Conservation (phyloP, 2,797 vertebrate species). For the Loriculus beryllinus region DNA sequence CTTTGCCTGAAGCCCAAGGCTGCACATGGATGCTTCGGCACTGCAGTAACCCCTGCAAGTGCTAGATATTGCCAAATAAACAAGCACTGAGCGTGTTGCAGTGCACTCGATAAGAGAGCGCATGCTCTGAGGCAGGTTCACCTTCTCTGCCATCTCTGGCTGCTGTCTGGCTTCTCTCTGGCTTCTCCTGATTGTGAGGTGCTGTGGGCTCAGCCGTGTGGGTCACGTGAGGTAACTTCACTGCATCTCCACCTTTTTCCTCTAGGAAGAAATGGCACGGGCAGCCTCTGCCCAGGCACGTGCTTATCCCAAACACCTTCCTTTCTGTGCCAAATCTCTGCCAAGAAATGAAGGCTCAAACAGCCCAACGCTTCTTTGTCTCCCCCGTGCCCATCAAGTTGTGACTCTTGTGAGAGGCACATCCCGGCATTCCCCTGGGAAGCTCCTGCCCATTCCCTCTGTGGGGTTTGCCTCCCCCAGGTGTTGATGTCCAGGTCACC, state of each 20-base stretch:
- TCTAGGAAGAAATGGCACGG: background rate
- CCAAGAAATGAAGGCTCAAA: background rate
- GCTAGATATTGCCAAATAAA: background rate
- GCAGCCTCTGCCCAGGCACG: conserved; percentile 6
- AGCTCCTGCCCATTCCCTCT: background rate
- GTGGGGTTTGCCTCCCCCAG: background rate
- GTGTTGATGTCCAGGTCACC: background rate
- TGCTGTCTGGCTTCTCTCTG: background rate
- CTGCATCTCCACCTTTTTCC: background rate
- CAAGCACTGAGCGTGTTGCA: background rate
- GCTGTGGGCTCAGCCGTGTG: background rate
- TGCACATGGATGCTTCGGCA: background rate
- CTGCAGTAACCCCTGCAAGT: background rate
- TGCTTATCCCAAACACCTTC: background rate
- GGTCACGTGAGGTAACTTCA: conserved; percentile 17
- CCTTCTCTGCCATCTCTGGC: background rate
- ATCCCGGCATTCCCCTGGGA: background rate
- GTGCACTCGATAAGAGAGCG: background rate
- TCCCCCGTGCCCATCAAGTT: background rate
- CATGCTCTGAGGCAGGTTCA: background rate
- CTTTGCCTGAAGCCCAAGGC: background rate
- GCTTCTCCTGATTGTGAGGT: background rate
- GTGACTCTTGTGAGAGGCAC: background rate
- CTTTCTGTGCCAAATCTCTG: background rate
- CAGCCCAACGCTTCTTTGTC: background rate